Evolutionary conservation across 2,113 vertebrate species (phyloP).

Genomic region (Mionectes macconnelli): DNA sequence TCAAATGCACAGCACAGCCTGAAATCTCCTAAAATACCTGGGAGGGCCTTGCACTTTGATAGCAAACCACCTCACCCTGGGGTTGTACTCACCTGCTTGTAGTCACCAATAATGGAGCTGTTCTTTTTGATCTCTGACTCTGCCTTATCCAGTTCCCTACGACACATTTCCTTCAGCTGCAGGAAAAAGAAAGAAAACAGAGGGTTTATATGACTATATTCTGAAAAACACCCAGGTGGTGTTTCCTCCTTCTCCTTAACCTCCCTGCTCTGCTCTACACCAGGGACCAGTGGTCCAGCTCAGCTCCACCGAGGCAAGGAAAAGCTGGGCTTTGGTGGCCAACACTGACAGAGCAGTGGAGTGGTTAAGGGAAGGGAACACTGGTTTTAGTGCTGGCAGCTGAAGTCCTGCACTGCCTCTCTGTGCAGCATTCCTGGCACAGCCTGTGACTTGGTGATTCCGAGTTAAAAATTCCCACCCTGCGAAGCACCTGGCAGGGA

Average conservation of each 20-base stretch:
- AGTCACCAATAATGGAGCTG: constrained; percentile 96
- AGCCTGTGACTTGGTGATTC: not conserved
- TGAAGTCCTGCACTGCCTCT: not conserved
- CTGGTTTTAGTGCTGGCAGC: not conserved
- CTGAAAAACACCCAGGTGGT: not conserved
- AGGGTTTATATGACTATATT: not conserved
- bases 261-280: not conserved
- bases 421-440: not conserved
- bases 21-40: not conserved
- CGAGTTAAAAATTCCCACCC: not conserved
- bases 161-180: constrained; percentile 98
- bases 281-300: not conserved
- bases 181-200: not conserved
- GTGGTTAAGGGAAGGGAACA: not conserved
- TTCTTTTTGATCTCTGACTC: constrained; percentile 98
- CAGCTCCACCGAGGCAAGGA: not conserved
- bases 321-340: not conserved
- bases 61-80: not conserved
- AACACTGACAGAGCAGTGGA: not conserved
- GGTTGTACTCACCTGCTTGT: constrained; percentile 88
- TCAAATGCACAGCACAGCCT: not conserved
- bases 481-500: constrained; percentile 18
- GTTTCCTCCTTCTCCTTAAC: not conserved
- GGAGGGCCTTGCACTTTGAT: not conserved
- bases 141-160: constrained; percentile 93